Evolutionary conservation across 1,140 invertebrate species (phyloP).

Genomic region (Thaumatotibia leucotreta): DNA sequence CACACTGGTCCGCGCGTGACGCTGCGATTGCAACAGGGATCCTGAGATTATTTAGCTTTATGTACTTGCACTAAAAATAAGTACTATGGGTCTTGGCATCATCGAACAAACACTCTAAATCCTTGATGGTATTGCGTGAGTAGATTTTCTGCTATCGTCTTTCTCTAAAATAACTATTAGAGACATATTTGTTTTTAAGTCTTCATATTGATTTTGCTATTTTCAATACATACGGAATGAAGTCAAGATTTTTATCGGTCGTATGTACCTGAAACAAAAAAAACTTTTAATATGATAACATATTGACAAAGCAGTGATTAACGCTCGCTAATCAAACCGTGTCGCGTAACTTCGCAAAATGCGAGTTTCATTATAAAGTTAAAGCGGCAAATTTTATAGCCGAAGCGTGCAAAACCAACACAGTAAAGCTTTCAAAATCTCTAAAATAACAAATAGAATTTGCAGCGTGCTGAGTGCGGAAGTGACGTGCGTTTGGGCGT

Average conservation of each 20-base stretch:
- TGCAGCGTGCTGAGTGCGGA: constrained; percentile 27
- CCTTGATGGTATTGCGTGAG: background rate
- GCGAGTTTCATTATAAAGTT: constrained; percentile 36
- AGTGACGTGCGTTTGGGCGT: constrained; percentile 37
- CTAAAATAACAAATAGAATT: constrained; percentile 43
- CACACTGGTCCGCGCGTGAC: constrained; percentile 28
- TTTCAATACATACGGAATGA: too few species aligned
- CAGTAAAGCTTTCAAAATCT: constrained; percentile 43
- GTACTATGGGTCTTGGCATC: background rate
- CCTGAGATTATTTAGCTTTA: background rate
- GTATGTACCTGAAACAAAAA: background rate
- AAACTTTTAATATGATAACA: background rate
- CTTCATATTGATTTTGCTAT: background rate
- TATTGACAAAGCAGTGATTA: background rate
- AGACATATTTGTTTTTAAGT: background rate
- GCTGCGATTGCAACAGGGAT: constrained; percentile 31
- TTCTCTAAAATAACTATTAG: background rate
- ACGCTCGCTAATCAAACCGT: background rate
- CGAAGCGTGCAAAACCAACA: constrained; percentile 34
- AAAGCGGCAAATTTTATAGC: constrained; percentile 40
- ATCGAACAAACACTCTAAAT: background rate
- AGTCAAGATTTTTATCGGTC: background rate
- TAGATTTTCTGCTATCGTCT: background rate
- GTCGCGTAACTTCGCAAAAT: constrained; percentile 21
- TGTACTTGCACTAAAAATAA: background rate